phyloP scores from a whole-genome alignment of 2,888 invertebrate species.

The Phortica okadai region DNA sequence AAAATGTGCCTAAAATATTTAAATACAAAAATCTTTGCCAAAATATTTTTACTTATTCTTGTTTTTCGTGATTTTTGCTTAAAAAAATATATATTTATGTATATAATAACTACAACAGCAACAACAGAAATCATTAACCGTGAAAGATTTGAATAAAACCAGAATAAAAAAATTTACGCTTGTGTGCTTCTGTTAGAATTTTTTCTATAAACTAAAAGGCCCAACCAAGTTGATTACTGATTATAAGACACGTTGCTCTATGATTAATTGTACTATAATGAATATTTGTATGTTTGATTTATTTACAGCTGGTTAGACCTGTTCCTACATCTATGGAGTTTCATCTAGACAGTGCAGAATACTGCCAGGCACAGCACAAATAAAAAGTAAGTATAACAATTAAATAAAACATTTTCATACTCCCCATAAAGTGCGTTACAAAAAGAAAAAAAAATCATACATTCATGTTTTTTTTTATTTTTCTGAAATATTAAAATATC shows the following conservation, averaged over 20 bases:
- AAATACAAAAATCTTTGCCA: neutral
- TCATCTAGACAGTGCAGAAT: conserved; percentile 98
- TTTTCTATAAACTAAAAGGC: too few relatives aligned
- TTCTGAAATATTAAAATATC: neutral
- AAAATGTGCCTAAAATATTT: too few relatives aligned
- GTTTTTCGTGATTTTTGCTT: neutral
- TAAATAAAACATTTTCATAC: neutral
- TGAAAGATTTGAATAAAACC: neutral
- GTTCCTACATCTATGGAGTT: conserved; percentile 98
- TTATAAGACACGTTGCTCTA: too few relatives aligned
- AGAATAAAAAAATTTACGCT: neutral
- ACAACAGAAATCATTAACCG: too few relatives aligned
- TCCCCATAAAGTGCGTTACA: too few relatives aligned
- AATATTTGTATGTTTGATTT: conserved; percentile 51
- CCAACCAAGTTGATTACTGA: too few relatives aligned
- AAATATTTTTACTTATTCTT: neutral
- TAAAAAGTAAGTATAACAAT: conserved; percentile 79
- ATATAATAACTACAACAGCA: neutral
- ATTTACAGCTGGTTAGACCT: conserved; percentile 89
- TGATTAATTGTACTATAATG: neutral
- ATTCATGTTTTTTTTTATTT: neutral
- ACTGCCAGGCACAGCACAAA: conserved; percentile 99
- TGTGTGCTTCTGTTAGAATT: neutral
- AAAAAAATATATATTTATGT: neutral
- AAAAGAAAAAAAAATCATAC: too few relatives aligned